Base-by-base conservation (phyloP, 2,888 invertebrate species). In the Drosophila demipolita region DNA sequence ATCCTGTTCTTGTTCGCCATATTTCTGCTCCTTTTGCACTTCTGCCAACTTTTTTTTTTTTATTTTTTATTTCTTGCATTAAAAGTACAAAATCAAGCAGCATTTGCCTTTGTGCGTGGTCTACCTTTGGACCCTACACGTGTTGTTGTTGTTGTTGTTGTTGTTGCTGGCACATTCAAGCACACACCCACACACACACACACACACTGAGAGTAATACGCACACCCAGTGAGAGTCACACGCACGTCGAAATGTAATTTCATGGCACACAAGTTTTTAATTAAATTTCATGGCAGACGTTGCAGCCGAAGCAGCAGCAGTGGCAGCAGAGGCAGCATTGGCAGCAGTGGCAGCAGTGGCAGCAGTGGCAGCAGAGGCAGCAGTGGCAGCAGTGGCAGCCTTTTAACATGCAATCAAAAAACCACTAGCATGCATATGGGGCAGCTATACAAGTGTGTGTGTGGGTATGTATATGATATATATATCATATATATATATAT, bases 231-330 rank as follows among this genome's bases (percentile, higher is more conserved):
- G 7, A 67, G 52, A 65, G 68, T 65, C 57, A 61, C 57, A 79
- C 86, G 81, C 86, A 89, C 73, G 84, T 80, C 79, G 80, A 89
- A 87, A 89, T 83, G 89, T 88, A 87, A 87, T 87, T 89, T 87
- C 89, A 89, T 87, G 89, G 87, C 88, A 87, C 89, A 89, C 87
- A 87, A 87, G 90, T 87, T 87, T 87, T 87, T 87, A 87, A 87
- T 87, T 87, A 87, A 87, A 87, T 87, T 87, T 87, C 83, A 89
- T 88, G 84, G 83, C 78, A 84, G 83, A 84, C 80, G 80, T 59
- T 77, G 73, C 69, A 86, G 68, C 59, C 55, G 57, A 53, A 48
- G 29, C 54, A 49, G 59, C 50, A 49, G 32, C 17, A 52, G 38
- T 45, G 26, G 29, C 54, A 49, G 59, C 17, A 52, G 38, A 38